phyloP scores from a whole-genome alignment of 2,113 vertebrate genomes.

The Potamarius usumacintae region DNA sequence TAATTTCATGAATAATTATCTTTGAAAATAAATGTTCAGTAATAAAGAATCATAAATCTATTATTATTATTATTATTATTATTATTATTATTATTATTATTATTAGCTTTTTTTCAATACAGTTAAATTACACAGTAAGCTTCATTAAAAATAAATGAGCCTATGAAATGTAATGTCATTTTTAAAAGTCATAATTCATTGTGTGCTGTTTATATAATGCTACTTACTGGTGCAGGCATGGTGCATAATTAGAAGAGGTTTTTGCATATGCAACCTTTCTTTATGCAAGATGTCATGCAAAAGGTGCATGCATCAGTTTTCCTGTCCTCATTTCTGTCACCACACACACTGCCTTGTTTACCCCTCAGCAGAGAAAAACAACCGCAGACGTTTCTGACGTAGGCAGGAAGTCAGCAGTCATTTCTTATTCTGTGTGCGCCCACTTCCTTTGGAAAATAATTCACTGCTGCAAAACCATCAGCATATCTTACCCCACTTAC shows the following conservation, averaged over 20 bases:
- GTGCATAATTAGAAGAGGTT: slow-evolving; percentile 25
- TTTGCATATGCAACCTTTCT: slow-evolving; percentile 39
- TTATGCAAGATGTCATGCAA: slow-evolving; percentile 47
- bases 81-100: too few relatives aligned
- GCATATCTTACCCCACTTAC: slow-evolving; percentile 48
- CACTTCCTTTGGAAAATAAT: slow-evolving; percentile 72
- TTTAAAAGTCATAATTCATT: not conserved
- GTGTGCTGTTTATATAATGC: not conserved
- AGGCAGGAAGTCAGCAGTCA: slow-evolving; percentile 48
- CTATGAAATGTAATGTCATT: not conserved
- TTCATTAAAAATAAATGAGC: not conserved
- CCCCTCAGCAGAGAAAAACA: slow-evolving; percentile 60
- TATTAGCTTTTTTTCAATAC: not conserved
- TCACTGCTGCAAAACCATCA: slow-evolving; percentile 32
- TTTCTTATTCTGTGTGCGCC: slow-evolving; percentile 53
- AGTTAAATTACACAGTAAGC: not conserved
- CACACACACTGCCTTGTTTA: slow-evolving; percentile 61
- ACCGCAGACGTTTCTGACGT: slow-evolving; percentile 63
- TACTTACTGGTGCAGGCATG: slow-evolving; percentile 7
- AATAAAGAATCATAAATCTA: not conserved
- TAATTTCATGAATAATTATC: not conserved
- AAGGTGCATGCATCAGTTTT: slow-evolving; percentile 13
- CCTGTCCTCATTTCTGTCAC: slow-evolving; percentile 15
- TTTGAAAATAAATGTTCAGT: not conserved
- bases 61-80: too few relatives aligned